Evolutionary conservation across 2,113 vertebrate species (phyloP).

Genomic region (Electrona antarctica): DNA sequence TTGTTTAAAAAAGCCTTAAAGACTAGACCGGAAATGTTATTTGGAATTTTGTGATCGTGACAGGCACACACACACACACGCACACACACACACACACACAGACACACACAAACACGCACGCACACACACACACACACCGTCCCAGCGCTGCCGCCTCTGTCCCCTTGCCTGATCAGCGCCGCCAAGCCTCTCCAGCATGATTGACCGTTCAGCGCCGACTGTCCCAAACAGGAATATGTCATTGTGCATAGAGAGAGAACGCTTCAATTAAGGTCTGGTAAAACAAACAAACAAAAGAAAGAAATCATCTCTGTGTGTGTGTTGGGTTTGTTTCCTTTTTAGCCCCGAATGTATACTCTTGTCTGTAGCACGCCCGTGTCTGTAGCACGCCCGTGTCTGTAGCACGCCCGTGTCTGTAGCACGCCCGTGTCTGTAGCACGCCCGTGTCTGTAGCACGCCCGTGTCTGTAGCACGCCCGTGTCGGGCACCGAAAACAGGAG

Average conservation of each 20-base stretch:
- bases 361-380: too few species aligned
- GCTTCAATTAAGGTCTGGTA: constrained; percentile 62
- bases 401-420: too few species aligned
- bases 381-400: too few species aligned
- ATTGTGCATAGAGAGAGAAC: constrained; percentile 81
- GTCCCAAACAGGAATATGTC: constrained; percentile 70
- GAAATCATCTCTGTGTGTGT: constrained; percentile 50
- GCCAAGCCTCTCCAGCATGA: constrained; percentile 51
- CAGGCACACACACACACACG: not conserved
- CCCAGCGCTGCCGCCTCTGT: constrained; percentile 45
- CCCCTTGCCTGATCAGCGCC: constrained; percentile 38
- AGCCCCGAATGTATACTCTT: too few species aligned
- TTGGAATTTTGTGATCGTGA: not conserved
- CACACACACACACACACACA: not conserved
- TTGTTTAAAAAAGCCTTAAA: too few species aligned
- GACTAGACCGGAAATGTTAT: too few species aligned
- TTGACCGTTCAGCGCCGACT: constrained; percentile 65
- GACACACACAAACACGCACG: constrained; percentile 16
- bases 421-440: too few species aligned
- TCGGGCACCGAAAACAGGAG: too few species aligned
- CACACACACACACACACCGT: constrained; percentile 16
- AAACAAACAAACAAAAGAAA: not conserved
- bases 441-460: too few species aligned
- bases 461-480: too few species aligned
- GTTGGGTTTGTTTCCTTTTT: constrained; percentile 22